These are phyloP conservation scores for Condylostylus longicornis DNA, from an alignment of 1,140 invertebrate species.

Conservation along the genomic window DNA sequence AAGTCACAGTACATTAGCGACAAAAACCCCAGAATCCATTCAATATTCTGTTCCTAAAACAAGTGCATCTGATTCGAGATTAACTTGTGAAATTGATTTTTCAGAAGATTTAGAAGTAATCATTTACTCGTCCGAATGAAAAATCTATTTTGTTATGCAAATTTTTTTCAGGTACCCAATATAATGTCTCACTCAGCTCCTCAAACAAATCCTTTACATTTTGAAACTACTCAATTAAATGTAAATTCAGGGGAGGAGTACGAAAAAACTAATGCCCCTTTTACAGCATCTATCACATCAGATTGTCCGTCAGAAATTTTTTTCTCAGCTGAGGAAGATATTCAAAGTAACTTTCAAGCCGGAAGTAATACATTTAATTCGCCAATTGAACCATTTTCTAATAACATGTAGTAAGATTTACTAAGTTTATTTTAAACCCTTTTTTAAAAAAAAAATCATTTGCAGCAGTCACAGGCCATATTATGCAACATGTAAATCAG, in stretches of 20 bases:
- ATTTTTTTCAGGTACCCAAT: conserved; percentile 22
- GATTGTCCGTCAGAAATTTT: conserved; percentile 82
- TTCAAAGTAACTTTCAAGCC: too few relatives aligned
- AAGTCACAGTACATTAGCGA: conserved; percentile 48
- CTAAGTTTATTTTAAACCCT: conserved; percentile 30
- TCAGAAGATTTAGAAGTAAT: conserved; percentile 26
- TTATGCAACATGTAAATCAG: too few relatives aligned
- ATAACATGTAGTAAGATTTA: conserved; percentile 24
- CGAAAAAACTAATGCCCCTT: conserved; percentile 12
- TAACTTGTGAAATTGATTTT: conserved; percentile 44
- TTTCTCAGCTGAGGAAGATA: conserved; percentile 80
- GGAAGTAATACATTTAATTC: too few relatives aligned
- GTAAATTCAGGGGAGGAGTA: conserved; percentile 4
- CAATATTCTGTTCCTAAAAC: conserved; percentile 36
- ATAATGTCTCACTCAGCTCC: conserved; percentile 37
- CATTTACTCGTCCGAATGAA: too few relatives aligned
- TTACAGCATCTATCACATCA: conserved; percentile 60
- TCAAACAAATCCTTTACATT: conserved; percentile 31
- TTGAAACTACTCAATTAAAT: conserved; percentile 24
- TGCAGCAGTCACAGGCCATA: too few relatives aligned
- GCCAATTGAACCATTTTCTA: too few relatives aligned
- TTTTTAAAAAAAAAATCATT: too few relatives aligned
- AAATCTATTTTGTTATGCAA: too few relatives aligned
- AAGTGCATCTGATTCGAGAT: conserved; percentile 66
- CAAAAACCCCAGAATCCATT: conserved; percentile 43